phyloP scores from a whole-genome alignment of 2,113 vertebrate species.

The Perca fluviatilis region DNA sequence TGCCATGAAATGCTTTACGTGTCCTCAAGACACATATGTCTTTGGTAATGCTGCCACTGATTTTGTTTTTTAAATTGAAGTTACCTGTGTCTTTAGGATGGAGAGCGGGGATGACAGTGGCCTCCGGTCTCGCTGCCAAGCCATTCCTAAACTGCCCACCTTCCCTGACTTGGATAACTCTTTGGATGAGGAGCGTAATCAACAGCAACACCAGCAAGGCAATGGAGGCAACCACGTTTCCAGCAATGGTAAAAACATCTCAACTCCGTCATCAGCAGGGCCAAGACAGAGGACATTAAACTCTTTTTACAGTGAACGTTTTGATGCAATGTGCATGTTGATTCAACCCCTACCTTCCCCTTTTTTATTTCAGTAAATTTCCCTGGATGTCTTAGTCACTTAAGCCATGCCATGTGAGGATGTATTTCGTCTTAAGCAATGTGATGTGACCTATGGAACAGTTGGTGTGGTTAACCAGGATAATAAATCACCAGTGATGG shows the following conservation, averaged over 20 bases:
- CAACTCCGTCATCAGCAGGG: not conserved
- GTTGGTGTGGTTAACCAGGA: not conserved
- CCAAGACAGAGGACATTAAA: not conserved
- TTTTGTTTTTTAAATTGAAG: not conserved
- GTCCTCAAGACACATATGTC: not conserved
- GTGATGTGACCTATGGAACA: constrained; percentile 12
- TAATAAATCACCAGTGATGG: not conserved
- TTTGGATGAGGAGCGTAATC: constrained; percentile 23
- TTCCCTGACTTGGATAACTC: constrained; percentile 54
- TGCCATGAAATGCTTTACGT: not conserved
- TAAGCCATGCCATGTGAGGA: constrained; percentile 8
- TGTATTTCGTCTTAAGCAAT: constrained; percentile 7
- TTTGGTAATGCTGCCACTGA: not conserved
- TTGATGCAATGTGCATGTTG: not conserved
- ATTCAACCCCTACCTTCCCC: not conserved
- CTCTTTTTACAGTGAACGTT: constrained; percentile 2
- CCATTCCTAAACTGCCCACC: constrained; percentile 17
- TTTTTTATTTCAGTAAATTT: constrained; percentile 5
- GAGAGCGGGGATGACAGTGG: constrained; percentile 50
- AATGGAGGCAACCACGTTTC: constrained; percentile 47
- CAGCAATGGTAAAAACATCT: constrained; percentile 71
- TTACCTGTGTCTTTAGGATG: constrained; percentile 66
- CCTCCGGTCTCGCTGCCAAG: constrained; percentile 56
- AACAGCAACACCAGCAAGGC: constrained; percentile 26
- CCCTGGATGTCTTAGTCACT: not conserved